These are phyloP conservation scores for Lysandra bellargus DNA, from an alignment of 2,888 invertebrate species.

Conservation along the genomic window DNA sequence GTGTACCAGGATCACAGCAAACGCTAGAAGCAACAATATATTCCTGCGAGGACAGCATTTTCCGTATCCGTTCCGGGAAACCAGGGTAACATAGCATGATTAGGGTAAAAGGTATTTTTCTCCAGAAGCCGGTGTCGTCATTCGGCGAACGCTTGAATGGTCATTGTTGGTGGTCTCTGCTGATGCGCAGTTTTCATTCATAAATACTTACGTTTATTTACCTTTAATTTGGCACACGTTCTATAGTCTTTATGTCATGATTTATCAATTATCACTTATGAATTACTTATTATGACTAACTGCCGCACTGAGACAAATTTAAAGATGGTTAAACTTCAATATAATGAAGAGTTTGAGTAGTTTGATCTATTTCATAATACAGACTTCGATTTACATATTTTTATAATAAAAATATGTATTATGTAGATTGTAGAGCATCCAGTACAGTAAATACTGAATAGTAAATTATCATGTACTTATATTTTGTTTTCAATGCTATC, in stretches of 20 bases:
- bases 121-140: not conserved
- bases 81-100: constrained; percentile 12
- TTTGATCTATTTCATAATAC: too few relatives aligned
- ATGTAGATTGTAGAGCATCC: too few relatives aligned
- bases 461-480: too few relatives aligned
- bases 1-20: constrained; percentile 9
- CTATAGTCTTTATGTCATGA: not conserved
- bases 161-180: constrained; percentile 27
- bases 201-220: constrained; percentile 6
- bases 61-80: not conserved
- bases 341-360: too few relatives aligned
- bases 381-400: too few relatives aligned
- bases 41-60: not conserved
- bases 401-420: too few relatives aligned
- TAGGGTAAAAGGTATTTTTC: constrained; percentile 26
- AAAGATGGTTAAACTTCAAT: too few relatives aligned
- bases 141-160: constrained; percentile 21
- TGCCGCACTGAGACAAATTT: too few relatives aligned
- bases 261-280: not conserved
- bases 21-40: not conserved
- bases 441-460: too few relatives aligned
- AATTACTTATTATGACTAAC: too few relatives aligned
- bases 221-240: not conserved
- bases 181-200: constrained; percentile 25
- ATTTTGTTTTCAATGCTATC: too few relatives aligned